Conservation (phyloP, 2,888 invertebrate species). For the Miltochrista miniata region DNA sequence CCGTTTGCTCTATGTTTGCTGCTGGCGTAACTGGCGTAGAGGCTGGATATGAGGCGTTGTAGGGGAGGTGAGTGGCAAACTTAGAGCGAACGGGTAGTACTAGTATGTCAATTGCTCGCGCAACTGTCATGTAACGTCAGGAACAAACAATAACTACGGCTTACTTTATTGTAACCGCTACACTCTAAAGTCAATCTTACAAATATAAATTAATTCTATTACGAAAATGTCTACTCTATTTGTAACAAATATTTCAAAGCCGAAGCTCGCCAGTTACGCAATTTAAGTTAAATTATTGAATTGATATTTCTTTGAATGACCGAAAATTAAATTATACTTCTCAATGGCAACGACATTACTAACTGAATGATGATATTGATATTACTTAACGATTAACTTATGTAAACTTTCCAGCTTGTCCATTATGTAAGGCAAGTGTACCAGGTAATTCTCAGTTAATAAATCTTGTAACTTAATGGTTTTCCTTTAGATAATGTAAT, state of each 20-base stretch:
- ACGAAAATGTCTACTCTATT: background rate
- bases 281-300: background rate
- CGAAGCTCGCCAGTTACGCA: background rate
- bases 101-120: too few relatives aligned
- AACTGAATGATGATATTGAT: slow-evolving; percentile 25
- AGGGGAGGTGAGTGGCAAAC: too few relatives aligned
- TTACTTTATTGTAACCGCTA: too few relatives aligned
- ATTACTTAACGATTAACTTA: slow-evolving; percentile 31
- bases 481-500: slow-evolving; percentile 38
- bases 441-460: slow-evolving; percentile 19
- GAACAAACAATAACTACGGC: background rate
- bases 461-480: slow-evolving; percentile 42
- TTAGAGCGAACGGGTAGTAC: too few relatives aligned
- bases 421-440: slow-evolving; percentile 6
- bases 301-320: slow-evolving; percentile 6
- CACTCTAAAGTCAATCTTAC: too few relatives aligned
- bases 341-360: slow-evolving; percentile 20
- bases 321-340: slow-evolving; percentile 13
- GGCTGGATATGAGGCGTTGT: too few relatives aligned
- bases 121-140: too few relatives aligned
- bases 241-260: background rate
- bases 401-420: slow-evolving; percentile 11
- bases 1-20: too few relatives aligned
- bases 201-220: background rate
- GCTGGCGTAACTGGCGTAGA: too few relatives aligned